Percentiles rank a stretch among this genome's conserved stretches.
Conservation (phyloP, 1,140 invertebrate species). For the Ceratina japonica region DNA sequence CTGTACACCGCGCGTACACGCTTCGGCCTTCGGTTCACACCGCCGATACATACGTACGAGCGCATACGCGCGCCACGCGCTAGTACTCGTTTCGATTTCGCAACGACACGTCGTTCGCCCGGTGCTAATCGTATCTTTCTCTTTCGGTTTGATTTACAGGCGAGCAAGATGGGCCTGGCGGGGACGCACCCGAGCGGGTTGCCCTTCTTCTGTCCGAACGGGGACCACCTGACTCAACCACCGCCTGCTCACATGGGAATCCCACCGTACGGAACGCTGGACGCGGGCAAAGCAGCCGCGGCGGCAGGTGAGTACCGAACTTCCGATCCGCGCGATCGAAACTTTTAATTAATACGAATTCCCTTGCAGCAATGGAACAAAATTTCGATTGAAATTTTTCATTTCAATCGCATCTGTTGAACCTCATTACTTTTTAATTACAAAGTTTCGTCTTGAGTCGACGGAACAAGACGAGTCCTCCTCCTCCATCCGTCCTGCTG, state of each 20-base stretch:
- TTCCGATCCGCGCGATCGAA: background rate
- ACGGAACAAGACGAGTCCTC: too few species aligned
- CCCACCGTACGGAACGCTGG: constrained; percentile 91
- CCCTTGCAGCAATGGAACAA: background rate
- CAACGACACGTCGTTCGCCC: background rate
- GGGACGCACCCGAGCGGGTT: constrained; percentile 84
- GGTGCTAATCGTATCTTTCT: constrained; percentile 64
- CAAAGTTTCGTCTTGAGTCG: background rate
- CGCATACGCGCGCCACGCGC: too few species aligned
- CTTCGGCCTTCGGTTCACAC: background rate
- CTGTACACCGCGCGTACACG: background rate
- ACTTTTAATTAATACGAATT: background rate
- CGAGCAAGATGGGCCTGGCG: constrained; percentile 92
- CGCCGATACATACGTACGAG: background rate
- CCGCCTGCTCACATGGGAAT: constrained; percentile 98
- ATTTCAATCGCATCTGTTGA: background rate
- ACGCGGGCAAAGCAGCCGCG: constrained; percentile 84
- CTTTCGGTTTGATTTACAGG: constrained; percentile 86
- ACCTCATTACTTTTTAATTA: background rate
- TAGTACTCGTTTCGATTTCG: background rate
- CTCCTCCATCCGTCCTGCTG: constrained; percentile 33
- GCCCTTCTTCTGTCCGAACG: constrained; percentile 95
- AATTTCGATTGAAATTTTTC: background rate
- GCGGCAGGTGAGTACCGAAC: constrained; percentile 80
- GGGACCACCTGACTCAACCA: constrained; percentile 90